Conservation (phyloP, 2,888 invertebrate genomes). For the Callimorpha dominula region DNA sequence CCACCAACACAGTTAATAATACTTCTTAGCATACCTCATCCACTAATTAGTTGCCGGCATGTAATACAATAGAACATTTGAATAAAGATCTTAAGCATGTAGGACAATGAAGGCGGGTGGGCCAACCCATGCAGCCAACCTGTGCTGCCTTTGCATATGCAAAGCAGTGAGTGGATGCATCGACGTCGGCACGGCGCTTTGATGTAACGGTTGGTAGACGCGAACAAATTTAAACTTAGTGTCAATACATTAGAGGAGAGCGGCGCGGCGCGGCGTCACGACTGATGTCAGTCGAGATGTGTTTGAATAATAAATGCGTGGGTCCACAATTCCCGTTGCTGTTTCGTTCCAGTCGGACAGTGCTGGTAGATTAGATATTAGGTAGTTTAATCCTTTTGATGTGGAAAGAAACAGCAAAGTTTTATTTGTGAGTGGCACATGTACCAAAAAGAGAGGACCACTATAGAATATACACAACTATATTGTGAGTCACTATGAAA, state of each 20-base stretch:
- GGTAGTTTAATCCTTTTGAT: too few relatives aligned
- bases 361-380: background rate
- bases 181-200: conserved; percentile 53
- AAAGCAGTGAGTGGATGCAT: conserved; percentile 53
- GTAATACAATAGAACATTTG: conserved; percentile 58
- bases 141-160: conserved; percentile 64
- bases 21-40: conserved; percentile 35
- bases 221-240: conserved; percentile 73
- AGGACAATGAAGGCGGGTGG: conserved; percentile 61
- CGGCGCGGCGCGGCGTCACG: conserved; percentile 58
- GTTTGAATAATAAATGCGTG: conserved; percentile 62
- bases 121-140: conserved; percentile 40
- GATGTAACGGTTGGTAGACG: conserved; percentile 62
- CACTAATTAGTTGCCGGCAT: conserved; percentile 52
- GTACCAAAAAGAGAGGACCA: background rate
- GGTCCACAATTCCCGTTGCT: conserved; percentile 42
- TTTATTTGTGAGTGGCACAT: background rate
- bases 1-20: conserved; percentile 3
- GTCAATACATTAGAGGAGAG: conserved; percentile 74
- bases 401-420: too few relatives aligned
- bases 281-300: conserved; percentile 70
- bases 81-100: conserved; percentile 58
- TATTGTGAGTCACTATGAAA: background rate
- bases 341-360: background rate
- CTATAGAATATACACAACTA: background rate